phyloP scores from a whole-genome alignment of 2,113 vertebrate genomes.

The Nesoenas mayeri region DNA sequence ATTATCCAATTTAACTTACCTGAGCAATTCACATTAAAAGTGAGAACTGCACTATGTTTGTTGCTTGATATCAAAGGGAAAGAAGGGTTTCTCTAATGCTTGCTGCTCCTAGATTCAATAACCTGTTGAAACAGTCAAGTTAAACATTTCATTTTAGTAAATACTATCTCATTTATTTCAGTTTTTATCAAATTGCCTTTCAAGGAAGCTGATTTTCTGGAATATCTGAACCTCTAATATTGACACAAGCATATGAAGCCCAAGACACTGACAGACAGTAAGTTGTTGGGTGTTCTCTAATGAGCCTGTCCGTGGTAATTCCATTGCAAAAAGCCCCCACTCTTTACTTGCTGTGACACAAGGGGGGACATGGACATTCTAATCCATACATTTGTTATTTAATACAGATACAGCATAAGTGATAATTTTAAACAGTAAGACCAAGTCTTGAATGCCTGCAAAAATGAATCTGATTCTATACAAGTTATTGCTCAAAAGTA shows the following conservation, averaged over 20 bases:
- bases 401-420: not conserved
- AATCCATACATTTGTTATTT: not conserved
- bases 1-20: not conserved
- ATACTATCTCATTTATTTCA: not conserved
- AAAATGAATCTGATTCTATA: fast-evolving
- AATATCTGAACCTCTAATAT: not conserved
- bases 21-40: not conserved
- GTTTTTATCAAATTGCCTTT: not conserved
- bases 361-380: not conserved
- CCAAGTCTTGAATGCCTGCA: not conserved
- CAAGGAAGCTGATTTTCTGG: not conserved
- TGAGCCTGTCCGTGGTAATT: not conserved
- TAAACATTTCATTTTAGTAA: not conserved
- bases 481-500: not conserved
- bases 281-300: not conserved
- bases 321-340: not conserved
- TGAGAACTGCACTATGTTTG: not conserved
- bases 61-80: not conserved
- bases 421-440: not conserved
- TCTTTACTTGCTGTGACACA: not conserved
- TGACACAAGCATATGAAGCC: not conserved
- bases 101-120: not conserved
- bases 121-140: not conserved
- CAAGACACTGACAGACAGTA: not conserved
- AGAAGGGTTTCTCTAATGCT: not conserved